A percentile compares a stretch with the other conserved stretches of the same genome.
Evolutionary conservation across 2,797 vertebrate genomes (phyloP).

Genomic region (Pelochelys cantorii): DNA sequence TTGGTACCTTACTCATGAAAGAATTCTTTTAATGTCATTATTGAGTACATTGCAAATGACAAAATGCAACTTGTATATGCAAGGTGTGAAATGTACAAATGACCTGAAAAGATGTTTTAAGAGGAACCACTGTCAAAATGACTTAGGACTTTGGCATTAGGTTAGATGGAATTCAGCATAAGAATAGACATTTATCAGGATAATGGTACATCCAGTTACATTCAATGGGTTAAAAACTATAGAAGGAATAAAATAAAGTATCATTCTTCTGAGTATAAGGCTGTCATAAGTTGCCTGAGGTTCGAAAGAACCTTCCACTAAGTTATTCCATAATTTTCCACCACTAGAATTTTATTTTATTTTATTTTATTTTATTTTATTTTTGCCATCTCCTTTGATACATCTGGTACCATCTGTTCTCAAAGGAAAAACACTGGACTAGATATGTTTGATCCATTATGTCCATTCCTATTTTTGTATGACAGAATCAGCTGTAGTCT

Average conservation of each 20-base stretch:
- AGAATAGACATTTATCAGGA: fast-evolving
- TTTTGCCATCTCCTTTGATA: neutral
- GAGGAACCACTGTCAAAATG: neutral
- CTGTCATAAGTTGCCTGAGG: neutral
- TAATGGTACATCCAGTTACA: neutral
- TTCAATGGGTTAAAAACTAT: neutral
- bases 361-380: no score
- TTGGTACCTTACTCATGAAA: neutral
- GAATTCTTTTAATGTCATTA: neutral
- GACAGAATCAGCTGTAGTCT: neutral
- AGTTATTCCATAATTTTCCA: neutral
- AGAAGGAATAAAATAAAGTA: neutral
- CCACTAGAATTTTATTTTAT: no score
- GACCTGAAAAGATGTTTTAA: neutral
- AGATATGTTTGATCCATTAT: neutral
- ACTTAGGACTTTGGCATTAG: neutral
- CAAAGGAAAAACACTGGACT: neutral
- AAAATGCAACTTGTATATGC: neutral
- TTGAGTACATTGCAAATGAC: neutral
- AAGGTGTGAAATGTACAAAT: neutral
- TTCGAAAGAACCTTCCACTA: neutral
- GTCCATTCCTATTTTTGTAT: neutral
- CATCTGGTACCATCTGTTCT: neutral
- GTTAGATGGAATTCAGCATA: constrained; percentile 29
- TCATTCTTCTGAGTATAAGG: neutral